Evolutionary conservation across 2,888 invertebrate species (phyloP).

Genomic region (Andricus quercusramuli): DNA sequence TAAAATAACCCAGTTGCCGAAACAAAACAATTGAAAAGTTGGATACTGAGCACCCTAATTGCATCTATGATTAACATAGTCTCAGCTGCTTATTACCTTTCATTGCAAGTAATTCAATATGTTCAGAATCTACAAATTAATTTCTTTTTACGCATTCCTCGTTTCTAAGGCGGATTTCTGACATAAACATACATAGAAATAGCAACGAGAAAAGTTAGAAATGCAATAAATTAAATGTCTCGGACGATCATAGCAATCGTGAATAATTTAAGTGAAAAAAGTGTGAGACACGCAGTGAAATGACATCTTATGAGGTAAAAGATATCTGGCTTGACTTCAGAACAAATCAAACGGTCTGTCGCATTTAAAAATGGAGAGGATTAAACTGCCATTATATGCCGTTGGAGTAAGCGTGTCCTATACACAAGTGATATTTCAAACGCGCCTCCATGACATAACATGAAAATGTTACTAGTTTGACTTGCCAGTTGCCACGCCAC

Average conservation of each 20-base stretch:
- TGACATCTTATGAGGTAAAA: slow-evolving; percentile 13
- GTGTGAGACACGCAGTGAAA: background rate
- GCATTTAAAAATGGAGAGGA: slow-evolving; percentile 6
- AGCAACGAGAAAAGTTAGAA: background rate
- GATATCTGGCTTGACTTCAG: slow-evolving; percentile 1
- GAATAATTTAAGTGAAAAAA: background rate
- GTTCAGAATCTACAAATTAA: background rate
- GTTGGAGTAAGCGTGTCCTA: background rate
- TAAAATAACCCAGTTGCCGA: too few relatives aligned
- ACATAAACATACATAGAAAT: background rate
- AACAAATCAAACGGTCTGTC: background rate
- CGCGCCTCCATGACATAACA: background rate
- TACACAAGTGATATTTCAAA: slow-evolving; percentile 12
- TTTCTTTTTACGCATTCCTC: background rate
- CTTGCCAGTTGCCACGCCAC: background rate
- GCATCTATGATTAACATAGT: background rate
- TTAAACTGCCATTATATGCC: slow-evolving; percentile 8
- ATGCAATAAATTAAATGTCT: slow-evolving; percentile 3
- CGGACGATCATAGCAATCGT: background rate
- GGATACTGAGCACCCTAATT: background rate
- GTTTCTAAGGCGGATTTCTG: background rate
- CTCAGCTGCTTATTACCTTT: background rate
- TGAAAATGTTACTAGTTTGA: slow-evolving; percentile 2
- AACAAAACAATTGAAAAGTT: too few relatives aligned
- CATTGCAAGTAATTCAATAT: background rate